Base-by-base conservation (phyloP, 2,888 invertebrate species). In the Charanyca ferruginea region DNA sequence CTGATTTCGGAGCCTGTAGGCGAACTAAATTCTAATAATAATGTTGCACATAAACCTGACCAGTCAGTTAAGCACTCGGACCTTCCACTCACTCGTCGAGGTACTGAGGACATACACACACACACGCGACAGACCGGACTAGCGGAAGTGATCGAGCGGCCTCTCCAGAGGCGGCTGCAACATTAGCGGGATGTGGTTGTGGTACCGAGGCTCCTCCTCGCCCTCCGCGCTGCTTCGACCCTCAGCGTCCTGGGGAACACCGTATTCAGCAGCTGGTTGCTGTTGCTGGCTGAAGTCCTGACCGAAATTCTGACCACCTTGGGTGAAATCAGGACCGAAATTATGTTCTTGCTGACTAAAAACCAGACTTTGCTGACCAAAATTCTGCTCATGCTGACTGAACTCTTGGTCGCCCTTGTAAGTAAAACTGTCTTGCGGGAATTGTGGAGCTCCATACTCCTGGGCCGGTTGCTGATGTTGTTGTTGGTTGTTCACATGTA, bases 151-250 rank as follows among this genome's bases (percentile, higher is more conserved):
- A 48, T 95, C 95, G n/a, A 94, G 89, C 6, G 95, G 93, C 41
- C 94, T 88, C 77, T 95, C 93, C 42, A 94, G 88, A 4, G 95
- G 95, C n/a, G 90, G 92, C 84, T 95, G 94, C 35, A 94, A 88
- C 8, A 91, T 92, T 18, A 94, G 85, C 0, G 95, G 95, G 68
- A 95, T 94, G 83, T 95, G 95, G 77, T 95, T 94, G 77, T 93
- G 93, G 79, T 83, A 95, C 53, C 86, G 85, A 73, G 91, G 91
- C 23, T 82, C 68, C 20, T 85, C 85, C 0, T 75, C 78, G 0
- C 83, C 87, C 52, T 91, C 91, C 5, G 87, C 85, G 52, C 93
- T 93, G 18, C 95, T 90, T 0, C 75, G 77, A 18, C 94, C 94
- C 55, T 94, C 94, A n/a, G 90, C 88, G n/a, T 90, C 89, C 67